These are phyloP conservation scores for Steinernema feltiae DNA, from an alignment of 1,140 invertebrate genomes.

Conservation along the genomic window DNA sequence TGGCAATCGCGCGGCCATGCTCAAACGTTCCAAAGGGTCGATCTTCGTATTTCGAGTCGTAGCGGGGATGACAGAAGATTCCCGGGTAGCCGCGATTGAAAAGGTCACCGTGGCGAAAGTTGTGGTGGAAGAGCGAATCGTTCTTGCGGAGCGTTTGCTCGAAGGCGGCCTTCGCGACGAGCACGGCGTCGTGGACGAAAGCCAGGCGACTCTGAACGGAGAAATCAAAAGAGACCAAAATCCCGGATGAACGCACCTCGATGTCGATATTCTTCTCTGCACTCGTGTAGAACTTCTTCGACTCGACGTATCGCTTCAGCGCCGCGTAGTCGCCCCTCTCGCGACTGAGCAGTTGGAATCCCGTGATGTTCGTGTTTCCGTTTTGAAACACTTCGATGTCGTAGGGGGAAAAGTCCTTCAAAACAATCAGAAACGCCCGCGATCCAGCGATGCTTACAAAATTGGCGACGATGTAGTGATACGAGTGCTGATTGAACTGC, in stretches of 20 bases:
- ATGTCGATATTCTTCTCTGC: slow-evolving; percentile 35
- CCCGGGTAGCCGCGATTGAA: slow-evolving; percentile 50
- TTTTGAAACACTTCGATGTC: slow-evolving; percentile 59
- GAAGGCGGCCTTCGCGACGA: slow-evolving; percentile 54
- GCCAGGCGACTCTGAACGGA: slow-evolving; percentile 50
- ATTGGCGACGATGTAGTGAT: slow-evolving; percentile 55
- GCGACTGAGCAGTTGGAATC: slow-evolving; percentile 57
- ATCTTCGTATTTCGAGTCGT: slow-evolving; percentile 47
- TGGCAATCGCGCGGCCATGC: slow-evolving; percentile 48
- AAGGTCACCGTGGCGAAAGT: slow-evolving; percentile 53
- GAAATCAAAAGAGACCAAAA: slow-evolving; percentile 23
- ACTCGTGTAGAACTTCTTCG: slow-evolving; percentile 28
- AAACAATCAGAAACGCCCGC: too few relatives aligned
- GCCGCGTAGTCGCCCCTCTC: slow-evolving; percentile 30
- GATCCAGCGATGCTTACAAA: slow-evolving; percentile 41
- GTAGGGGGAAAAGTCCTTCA: slow-evolving; percentile 56
- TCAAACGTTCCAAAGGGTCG: slow-evolving; percentile 54
- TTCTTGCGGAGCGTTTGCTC: slow-evolving; percentile 42
- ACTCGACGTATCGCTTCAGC: slow-evolving; percentile 32
- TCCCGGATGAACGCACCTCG: slow-evolving; percentile 21
- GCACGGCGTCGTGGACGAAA: slow-evolving; percentile 53
- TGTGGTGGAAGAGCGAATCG: slow-evolving; percentile 55
- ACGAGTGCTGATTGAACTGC: slow-evolving; percentile 55
- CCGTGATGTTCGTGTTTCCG: slow-evolving; percentile 60
- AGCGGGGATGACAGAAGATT: slow-evolving; percentile 50